These are phyloP conservation scores for Chydorus sphaericus DNA, from an alignment of 2,888 invertebrate genomes.

Conservation along the genomic window DNA sequence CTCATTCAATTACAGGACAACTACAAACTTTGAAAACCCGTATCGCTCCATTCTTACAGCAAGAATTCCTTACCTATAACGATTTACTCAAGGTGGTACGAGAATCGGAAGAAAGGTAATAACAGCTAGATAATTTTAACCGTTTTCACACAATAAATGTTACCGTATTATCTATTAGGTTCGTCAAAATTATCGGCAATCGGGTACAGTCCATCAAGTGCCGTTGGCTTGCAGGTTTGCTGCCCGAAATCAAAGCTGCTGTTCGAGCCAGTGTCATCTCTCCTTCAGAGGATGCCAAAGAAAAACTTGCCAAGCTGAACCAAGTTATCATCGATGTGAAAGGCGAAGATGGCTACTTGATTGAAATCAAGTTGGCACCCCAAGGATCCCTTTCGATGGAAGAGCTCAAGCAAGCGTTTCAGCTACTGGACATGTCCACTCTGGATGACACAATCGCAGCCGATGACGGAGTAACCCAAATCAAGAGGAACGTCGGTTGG, in stretches of 20 bases:
- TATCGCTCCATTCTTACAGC: conserved; percentile 6
- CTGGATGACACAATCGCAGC: neutral
- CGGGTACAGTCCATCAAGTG: neutral
- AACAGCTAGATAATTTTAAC: too few species aligned
- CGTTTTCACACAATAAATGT: too few species aligned
- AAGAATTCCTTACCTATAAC: neutral
- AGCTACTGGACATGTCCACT: conserved; percentile 6
- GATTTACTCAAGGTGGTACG: neutral
- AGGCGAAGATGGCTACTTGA: neutral
- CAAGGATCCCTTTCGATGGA: neutral
- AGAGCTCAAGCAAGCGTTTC: conserved; percentile 4
- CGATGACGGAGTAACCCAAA: neutral
- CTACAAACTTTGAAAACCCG: conserved; percentile 6
- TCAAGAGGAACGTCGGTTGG: neutral
- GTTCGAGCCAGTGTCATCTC: conserved; percentile 3
- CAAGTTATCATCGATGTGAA: neutral
- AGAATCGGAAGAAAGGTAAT: conserved; percentile 6
- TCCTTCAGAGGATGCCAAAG: conserved; percentile 8
- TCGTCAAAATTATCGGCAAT: neutral
- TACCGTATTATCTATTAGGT: too few species aligned
- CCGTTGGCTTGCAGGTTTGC: neutral
- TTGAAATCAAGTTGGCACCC: neutral
- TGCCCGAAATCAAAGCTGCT: conserved; percentile 8
- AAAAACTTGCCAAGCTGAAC: neutral
- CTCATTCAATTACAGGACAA: neutral